A percentile compares a stretch with the other conserved stretches of the same genome.
phyloP scores from a whole-genome alignment of 2,888 invertebrate species.

The Drosophila planitibia region DNA sequence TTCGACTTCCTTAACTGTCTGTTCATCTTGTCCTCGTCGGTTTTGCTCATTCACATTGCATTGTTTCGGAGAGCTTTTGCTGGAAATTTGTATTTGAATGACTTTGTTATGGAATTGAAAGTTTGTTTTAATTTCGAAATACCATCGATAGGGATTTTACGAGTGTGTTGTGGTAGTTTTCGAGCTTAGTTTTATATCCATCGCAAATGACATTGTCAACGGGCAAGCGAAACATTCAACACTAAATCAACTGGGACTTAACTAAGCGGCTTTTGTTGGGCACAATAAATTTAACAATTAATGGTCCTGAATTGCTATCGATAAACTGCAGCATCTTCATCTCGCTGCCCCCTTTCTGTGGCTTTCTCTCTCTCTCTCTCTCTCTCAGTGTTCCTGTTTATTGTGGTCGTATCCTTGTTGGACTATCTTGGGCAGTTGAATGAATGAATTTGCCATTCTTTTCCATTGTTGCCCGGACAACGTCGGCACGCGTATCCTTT shows the following conservation, averaged over 20 bases:
- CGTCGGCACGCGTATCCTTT: constrained; percentile 47
- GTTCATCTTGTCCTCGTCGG: neutral
- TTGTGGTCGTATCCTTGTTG: constrained; percentile 1
- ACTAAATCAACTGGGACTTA: constrained; percentile 37
- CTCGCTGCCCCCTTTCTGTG: neutral
- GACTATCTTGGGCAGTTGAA: constrained; percentile 1
- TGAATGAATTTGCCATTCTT: constrained; percentile 10
- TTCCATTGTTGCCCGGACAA: constrained; percentile 40
- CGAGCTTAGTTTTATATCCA: neutral
- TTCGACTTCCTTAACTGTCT: neutral
- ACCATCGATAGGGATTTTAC: constrained; percentile 14
- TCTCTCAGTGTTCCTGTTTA: neutral
- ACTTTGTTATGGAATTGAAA: constrained; percentile 68
- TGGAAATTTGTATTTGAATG: constrained; percentile 63
- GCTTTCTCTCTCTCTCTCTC: neutral
- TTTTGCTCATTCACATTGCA: constrained; percentile 8
- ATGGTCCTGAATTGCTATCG: constrained; percentile 50
- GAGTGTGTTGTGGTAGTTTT: neutral
- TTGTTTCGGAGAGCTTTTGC: constrained; percentile 34
- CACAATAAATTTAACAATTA: constrained; percentile 63
- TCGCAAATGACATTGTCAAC: neutral
- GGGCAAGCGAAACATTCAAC: neutral
- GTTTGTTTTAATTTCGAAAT: constrained; percentile 54
- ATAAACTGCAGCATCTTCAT: constrained; percentile 61
- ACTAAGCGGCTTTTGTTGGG: constrained; percentile 32